phyloP scores from a whole-genome alignment of 2,888 invertebrate genomes.

The Cheilosia vernalis region DNA sequence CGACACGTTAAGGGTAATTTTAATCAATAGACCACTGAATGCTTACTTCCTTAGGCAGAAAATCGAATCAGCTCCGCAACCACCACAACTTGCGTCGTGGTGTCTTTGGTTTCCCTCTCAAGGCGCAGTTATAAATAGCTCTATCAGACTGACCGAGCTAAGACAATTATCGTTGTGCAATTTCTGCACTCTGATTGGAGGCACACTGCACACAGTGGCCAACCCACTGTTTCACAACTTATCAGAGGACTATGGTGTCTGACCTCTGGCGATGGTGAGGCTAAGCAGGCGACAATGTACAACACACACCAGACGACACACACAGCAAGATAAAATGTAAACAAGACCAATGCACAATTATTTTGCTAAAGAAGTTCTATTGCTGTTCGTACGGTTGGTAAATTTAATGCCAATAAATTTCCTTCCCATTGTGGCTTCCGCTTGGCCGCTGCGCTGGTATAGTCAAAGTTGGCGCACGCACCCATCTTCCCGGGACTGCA shows the following conservation, averaged over 20 bases:
- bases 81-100: background rate
- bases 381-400: conserved; percentile 43
- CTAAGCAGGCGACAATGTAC: conserved; percentile 2
- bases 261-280: too few species aligned
- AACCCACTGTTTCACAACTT: background rate
- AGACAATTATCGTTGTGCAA: conserved; percentile 31
- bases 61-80: conserved; percentile 32
- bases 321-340: conserved; percentile 46
- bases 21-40: conserved; percentile 50
- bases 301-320: background rate
- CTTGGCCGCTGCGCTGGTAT: background rate
- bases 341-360: conserved; percentile 44
- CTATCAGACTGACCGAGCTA: conserved; percentile 3
- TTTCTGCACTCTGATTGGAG: conserved; percentile 13
- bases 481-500: conserved; percentile 18
- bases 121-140: conserved; percentile 21
- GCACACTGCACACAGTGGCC: conserved; percentile 11
- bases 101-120: background rate
- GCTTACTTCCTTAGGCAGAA: conserved; percentile 28
- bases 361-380: conserved; percentile 42
- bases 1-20: conserved; percentile 34
- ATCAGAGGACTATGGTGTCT: background rate
- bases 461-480: conserved; percentile 28
- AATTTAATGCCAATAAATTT: conserved; percentile 66
- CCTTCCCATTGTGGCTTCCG: conserved; percentile 62